Base-by-base conservation (phyloP, 1,140 invertebrate genomes). In the Drosophila varians region DNA sequence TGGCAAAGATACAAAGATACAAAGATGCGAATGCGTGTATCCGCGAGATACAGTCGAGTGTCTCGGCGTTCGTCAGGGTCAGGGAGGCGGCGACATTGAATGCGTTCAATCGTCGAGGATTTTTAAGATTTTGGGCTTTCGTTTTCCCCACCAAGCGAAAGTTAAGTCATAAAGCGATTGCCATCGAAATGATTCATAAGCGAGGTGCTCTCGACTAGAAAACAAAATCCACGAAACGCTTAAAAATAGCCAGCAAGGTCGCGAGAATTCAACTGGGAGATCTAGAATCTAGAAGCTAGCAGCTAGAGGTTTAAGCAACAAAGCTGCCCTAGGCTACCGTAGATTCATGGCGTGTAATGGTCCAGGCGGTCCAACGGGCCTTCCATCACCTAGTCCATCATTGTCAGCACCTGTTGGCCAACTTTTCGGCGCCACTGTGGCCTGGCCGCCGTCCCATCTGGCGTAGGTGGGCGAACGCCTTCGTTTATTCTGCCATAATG, bases 241-340 rank as follows among this genome's bases (percentile, higher is more conserved):
- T 84, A 80, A 60, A 69, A 86, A 84, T 84, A 84, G 76, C 40
- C 18, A 9, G 47, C 80, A 84, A 84, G 80, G 80, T 87, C 76
- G 68, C 16, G 54, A 74, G 71, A 26, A 40, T 54, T 78, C 34
- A 69, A 53, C 45, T 46, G 52, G 43, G 51, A 19, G 26, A 62
- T 53, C 52, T 66, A 72, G 19, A 78, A 38, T 38, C 43, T 60
- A 58, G 47, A 69, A 4, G 28, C 9, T 31, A 31, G 9, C 54
- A 72, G 28, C 16, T 42, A 42, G 8, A 16, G n/a, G n/a, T n/a
- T n/a, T 2, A 38, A 48, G 54, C 43, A 55, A 55, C 28, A 25
- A 23, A 47, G n/a, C n/a, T 16, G 16, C 64, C 40, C 51, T n/a
- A 3, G 28, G 62, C 55, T 54, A 58, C 52, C 52, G 47, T 6